These are phyloP conservation scores for Alca torda DNA, from an alignment of 2,797 vertebrate species.

Conservation along the genomic window DNA sequence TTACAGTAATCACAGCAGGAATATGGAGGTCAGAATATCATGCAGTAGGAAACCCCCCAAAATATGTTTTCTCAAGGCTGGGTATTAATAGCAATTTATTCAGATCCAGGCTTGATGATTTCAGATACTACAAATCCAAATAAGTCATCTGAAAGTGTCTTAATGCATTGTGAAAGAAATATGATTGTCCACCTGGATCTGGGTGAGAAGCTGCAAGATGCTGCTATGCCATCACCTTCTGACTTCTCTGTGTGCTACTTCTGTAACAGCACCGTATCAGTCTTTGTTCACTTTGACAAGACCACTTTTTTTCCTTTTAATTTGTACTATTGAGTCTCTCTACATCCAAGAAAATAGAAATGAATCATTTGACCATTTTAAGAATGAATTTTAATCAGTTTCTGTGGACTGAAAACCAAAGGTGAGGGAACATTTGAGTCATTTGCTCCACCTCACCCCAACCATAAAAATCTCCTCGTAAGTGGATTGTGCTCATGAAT, in stretches of 20 bases:
- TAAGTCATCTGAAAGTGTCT: background rate
- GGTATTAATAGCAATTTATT: background rate
- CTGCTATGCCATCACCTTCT: background rate
- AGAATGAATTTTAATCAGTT: background rate
- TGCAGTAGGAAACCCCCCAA: background rate
- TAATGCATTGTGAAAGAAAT: background rate
- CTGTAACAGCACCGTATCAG: background rate
- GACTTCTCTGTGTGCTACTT: background rate
- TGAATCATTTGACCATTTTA: background rate
- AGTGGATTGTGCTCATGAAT: background rate
- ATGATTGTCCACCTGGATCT: background rate
- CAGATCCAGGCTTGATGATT: background rate
- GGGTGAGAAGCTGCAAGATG: background rate
- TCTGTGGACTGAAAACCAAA: background rate
- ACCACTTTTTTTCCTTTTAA: background rate
- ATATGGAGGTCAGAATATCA: background rate
- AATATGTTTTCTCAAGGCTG: background rate
- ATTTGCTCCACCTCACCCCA: background rate
- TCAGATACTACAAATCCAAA: background rate
- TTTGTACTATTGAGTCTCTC: background rate
- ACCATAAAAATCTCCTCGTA: background rate
- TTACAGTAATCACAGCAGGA: background rate
- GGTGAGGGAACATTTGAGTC: background rate
- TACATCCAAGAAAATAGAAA: background rate
- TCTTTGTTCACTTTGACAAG: background rate